Evolutionary conservation across 2,113 vertebrate genomes (phyloP).

Genomic region (Struthio camelus): DNA sequence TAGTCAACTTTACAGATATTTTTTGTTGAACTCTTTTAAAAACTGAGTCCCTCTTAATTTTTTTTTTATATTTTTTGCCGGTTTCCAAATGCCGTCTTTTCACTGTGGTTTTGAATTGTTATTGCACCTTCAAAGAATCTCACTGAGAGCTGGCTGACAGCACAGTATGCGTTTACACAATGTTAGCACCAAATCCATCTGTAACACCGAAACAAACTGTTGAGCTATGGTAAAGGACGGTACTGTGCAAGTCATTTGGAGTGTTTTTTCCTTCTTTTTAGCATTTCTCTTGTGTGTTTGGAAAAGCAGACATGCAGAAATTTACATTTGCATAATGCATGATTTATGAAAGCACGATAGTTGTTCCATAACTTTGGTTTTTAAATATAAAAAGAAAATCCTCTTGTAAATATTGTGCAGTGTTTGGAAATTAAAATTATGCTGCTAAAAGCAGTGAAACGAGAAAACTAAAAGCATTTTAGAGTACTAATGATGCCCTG

Average conservation of each 20-base stretch:
- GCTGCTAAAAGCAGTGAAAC: not conserved
- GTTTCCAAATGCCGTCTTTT: conserved; percentile 6
- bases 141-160: not conserved
- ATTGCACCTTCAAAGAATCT: not conserved
- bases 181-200: not conserved
- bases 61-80: conserved; percentile 3
- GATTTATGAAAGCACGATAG: not conserved
- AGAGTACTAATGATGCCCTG: not conserved
- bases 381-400: not conserved
- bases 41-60: not conserved
- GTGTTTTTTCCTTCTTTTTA: not conserved
- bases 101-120: not conserved
- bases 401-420: not conserved
- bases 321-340: not conserved
- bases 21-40: not conserved
- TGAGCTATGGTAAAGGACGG: not conserved
- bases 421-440: not conserved
- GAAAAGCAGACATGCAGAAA: not conserved
- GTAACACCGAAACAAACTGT: not conserved
- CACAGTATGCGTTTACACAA: not conserved
- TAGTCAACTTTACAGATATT: not conserved
- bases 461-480: not conserved
- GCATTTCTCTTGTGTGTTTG: not conserved
- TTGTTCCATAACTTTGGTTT: not conserved
- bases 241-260: not conserved